Conservation (phyloP, 2,113 vertebrate genomes). For the Amphilophus citrinellus region DNA sequence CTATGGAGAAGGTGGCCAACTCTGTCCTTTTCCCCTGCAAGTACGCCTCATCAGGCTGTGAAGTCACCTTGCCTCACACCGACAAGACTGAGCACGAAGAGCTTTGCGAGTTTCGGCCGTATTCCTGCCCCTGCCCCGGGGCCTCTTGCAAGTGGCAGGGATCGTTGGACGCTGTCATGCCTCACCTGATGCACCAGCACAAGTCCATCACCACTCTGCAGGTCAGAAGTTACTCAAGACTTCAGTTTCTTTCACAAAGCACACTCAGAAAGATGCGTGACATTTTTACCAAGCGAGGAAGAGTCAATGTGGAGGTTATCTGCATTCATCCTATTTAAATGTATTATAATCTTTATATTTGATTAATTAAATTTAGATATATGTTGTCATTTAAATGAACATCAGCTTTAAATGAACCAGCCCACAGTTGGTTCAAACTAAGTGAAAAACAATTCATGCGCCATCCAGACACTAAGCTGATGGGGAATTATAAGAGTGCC, state of each 20-base stretch:
- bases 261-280: neutral
- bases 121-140: conserved; percentile 97
- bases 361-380: too few relatives aligned
- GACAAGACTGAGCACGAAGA: conserved; percentile 99
- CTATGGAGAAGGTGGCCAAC: conserved; percentile 99
- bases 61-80: conserved; percentile 97
- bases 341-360: too few relatives aligned
- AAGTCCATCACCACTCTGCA: conserved; percentile 99
- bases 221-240: conserved; percentile 39
- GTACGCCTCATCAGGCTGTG: conserved; percentile 97
- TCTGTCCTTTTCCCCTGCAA: conserved; percentile 99
- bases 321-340: neutral
- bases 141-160: conserved; percentile 99
- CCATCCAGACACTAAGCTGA: neutral
- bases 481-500: neutral
- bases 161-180: conserved; percentile 98
- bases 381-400: neutral
- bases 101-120: conserved; percentile 98
- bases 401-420: neutral
- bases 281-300: neutral
- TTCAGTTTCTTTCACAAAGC: neutral
- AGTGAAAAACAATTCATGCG: neutral
- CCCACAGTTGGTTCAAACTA: neutral
- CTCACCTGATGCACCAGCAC: conserved; percentile 98
- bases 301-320: neutral